Percentiles rank a stretch among this genome's conserved stretches.
phyloP scores from a whole-genome alignment of 2,888 invertebrate genomes.

The Nomada fabriciana region DNA sequence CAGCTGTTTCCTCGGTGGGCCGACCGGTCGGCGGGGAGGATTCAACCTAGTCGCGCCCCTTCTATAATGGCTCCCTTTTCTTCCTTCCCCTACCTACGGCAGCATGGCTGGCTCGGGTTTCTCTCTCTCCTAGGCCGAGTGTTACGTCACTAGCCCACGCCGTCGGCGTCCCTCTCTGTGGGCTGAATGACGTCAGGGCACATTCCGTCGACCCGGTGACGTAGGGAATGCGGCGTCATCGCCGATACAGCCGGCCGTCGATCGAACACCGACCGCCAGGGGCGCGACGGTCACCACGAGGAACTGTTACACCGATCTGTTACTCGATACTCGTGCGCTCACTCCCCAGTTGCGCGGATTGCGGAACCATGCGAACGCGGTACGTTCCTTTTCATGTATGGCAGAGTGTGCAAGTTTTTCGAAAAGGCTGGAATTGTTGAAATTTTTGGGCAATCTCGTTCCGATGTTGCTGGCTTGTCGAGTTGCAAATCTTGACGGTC shows the following conservation, averaged over 20 bases:
- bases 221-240: slow-evolving; percentile 67
- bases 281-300: slow-evolving; percentile 52
- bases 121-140: slow-evolving; percentile 62
- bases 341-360: slow-evolving; percentile 24
- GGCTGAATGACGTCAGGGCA: slow-evolving; percentile 65
- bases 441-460: neutral
- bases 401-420: slow-evolving; percentile 20
- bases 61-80: slow-evolving; percentile 85
- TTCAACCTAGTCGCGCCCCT: slow-evolving; percentile 85
- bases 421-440: neutral
- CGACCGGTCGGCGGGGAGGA: slow-evolving; percentile 84
- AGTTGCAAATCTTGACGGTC: neutral
- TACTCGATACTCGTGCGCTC: slow-evolving; percentile 29
- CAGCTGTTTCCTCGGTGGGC: slow-evolving; percentile 84
- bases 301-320: slow-evolving; percentile 58
- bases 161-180: slow-evolving; percentile 52
- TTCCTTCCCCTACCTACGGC: slow-evolving; percentile 82
- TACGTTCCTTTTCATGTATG: slow-evolving; percentile 18
- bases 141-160: slow-evolving; percentile 60
- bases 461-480: neutral
- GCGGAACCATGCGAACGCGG: slow-evolving; percentile 18
- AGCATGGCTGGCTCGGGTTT: slow-evolving; percentile 82
- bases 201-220: slow-evolving; percentile 61
- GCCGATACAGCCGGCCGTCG: slow-evolving; percentile 56
- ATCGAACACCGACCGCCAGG: slow-evolving; percentile 60